Base-by-base conservation (phyloP, 2,888 invertebrate genomes). In the Neria commutata region DNA sequence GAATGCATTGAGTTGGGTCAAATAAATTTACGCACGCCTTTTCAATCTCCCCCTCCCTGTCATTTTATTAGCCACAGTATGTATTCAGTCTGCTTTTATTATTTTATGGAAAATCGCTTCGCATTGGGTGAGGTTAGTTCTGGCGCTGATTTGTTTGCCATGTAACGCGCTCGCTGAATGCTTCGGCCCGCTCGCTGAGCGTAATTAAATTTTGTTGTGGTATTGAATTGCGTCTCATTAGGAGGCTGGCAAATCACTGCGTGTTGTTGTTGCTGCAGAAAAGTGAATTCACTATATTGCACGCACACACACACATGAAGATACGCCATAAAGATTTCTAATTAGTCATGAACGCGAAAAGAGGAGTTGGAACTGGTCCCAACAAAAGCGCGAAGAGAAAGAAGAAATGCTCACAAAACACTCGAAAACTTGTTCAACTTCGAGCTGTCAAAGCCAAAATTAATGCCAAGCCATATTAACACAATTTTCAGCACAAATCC, bases 71-170 rank as follows among this genome's bases (percentile, higher is more conserved):
- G n/a, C n/a, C n/a, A n/a, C n/a, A n/a, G n/a, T n/a, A n/a, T n/a
- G n/a, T n/a, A n/a, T 29, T 29, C 29, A 29, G 29, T 29, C 11
- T 29, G 11, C 11, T 29, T 8, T 29, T 29, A 29, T 29, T 29
- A 29, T 29, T 29, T 29, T 11, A 8, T 29, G 29, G n/a, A n/a
- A n/a, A n/a, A n/a, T n/a, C n/a, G n/a, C 11, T 29, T 29, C 5
- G n/a, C 5, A 8, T 42, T 42, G 42, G 42, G 42, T 19, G 42
- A 42, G 42, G 42, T 42, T 42, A 42, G 42, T 42, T 42, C 21
- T 19, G 16, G n/a, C 14, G n/a, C 19, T 42, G 21, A 4, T 37
- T 14, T 37, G 37, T 37, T 37, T 37, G 37, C 37, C n/a, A 10
- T 17, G 3, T 14, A 21, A 21, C 3, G 42, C 42, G 6, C 19